Base-by-base conservation (phyloP, 1,140 invertebrate species). In the Brachionus rotundiformis region DNA sequence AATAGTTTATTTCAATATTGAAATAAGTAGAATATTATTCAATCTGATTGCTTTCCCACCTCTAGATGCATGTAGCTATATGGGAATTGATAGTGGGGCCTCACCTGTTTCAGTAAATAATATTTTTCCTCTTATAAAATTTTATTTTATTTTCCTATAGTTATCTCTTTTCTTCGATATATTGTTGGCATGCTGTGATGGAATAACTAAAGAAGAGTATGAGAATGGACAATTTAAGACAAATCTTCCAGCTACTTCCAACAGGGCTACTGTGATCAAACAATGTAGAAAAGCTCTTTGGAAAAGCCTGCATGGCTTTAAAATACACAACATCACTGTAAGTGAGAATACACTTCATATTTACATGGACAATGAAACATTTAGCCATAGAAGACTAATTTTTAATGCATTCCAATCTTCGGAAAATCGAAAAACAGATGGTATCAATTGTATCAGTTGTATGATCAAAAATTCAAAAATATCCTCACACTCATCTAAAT, bases 101-200 rank as follows among this genome's bases (percentile, higher is more conserved):
- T 83, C 86, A 65, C 87, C 89, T 8, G 84, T 89, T 31, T 86
- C 89, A 85, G 89, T 90, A 85, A 27, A 7, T 11, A 1, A 39
- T 4, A 25, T 54, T 71, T 1, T 63, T 47, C 31, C 7, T 54
- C 6, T 39, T 49, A 36, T 7, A 29, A 13, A 49, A 61, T 25
- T 27, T 13, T 83, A 47, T 49, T 81, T 44, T 19, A 8, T 65
- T 25, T 44, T 29, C 5, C 84, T 86, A 49, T 82, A 90, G 89
- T 83, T 90, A 10, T 90, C 89, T 0, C 83, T 90, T 29, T 90
- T 88, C 84, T 90, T 89, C 84, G 89, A 90, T 84, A 84, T 90
- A 1, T 84, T 90, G 73, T 76, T 88, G 54, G 87, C 89, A 6
- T 87, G 89, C 86, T 86, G 85, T 76, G 84, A 83, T 80, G 85